phyloP scores from a whole-genome alignment of 2,113 vertebrate genomes.

The Psilopogon haemacephalus region DNA sequence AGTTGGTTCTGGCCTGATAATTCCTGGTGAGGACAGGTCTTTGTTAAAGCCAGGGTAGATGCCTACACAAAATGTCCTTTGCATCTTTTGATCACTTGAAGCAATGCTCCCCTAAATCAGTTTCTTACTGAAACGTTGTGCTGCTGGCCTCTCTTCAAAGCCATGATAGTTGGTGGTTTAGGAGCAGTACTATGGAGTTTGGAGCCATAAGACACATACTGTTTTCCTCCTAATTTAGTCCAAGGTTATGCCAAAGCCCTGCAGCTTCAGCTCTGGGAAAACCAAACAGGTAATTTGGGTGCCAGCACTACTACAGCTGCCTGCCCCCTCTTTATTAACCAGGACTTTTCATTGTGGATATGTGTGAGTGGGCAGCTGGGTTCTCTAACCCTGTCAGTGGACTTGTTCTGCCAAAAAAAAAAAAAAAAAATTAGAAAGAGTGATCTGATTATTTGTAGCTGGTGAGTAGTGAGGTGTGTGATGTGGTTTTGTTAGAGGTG shows the following conservation, averaged over 20 bases:
- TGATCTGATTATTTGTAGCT: conserved; percentile 5
- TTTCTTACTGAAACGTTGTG: not conserved
- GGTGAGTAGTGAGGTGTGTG: not conserved
- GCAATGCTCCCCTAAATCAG: not conserved
- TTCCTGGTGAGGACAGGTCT: not conserved
- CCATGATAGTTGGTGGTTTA: not conserved
- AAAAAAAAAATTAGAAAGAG: not conserved
- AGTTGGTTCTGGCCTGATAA: not conserved
- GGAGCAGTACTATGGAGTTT: not conserved
- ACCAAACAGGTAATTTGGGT: not conserved
- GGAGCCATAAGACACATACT: conserved; percentile 28
- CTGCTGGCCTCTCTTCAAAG: not conserved
- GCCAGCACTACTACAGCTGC: not conserved
- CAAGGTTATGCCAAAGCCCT: conserved; percentile 21
- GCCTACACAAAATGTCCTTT: not conserved
- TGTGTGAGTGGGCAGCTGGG: not conserved
- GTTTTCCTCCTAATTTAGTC: not conserved
- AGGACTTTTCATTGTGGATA: not conserved
- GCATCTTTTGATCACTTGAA: not conserved
- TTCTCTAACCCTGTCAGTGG: conserved; percentile 14
- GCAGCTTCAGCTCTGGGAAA: conserved; percentile 27
- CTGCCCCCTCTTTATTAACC: not conserved
- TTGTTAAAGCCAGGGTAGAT: not conserved
- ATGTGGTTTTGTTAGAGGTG: not conserved
- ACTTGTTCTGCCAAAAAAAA: conserved; percentile 15